Conservation (phyloP, 2,888 invertebrate species). For the Ectobius pallidus region DNA sequence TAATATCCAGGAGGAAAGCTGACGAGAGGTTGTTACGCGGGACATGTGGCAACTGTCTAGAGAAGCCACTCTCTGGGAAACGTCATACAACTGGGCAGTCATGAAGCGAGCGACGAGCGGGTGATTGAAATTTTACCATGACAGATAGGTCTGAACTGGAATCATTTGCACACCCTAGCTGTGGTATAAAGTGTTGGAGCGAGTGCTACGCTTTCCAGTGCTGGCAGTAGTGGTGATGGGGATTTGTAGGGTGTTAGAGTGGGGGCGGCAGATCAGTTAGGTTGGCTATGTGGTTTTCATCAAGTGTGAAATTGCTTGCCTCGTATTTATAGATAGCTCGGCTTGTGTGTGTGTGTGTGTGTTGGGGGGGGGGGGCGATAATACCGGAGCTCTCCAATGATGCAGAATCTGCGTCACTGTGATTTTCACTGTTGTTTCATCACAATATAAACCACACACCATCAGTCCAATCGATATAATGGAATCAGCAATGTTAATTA, state of each 20-base stretch:
- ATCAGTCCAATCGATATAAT: conserved; percentile 41
- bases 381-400: conserved; percentile 41
- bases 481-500: conserved; percentile 44
- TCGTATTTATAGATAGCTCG: conserved; percentile 43
- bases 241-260: conserved; percentile 36
- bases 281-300: conserved; percentile 42
- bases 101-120: background rate
- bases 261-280: conserved; percentile 26
- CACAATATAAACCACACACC: conserved; percentile 40
- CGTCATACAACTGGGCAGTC: background rate
- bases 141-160: conserved; percentile 28
- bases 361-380: conserved; percentile 32
- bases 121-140: conserved; percentile 34
- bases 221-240: conserved; percentile 23
- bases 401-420: conserved; percentile 42
- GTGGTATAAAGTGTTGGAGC: conserved; percentile 31
- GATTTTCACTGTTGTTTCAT: conserved; percentile 41
- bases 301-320: conserved; percentile 45
- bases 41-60: no score
- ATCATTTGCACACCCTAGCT: conserved; percentile 26
- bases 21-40: no score
- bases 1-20: no score
- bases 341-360: conserved; percentile 23
- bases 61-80: no score
- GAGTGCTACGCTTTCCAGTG: conserved; percentile 24